phyloP scores from a whole-genome alignment of 2,797 vertebrate species.

The Perodicticus potto region DNA sequence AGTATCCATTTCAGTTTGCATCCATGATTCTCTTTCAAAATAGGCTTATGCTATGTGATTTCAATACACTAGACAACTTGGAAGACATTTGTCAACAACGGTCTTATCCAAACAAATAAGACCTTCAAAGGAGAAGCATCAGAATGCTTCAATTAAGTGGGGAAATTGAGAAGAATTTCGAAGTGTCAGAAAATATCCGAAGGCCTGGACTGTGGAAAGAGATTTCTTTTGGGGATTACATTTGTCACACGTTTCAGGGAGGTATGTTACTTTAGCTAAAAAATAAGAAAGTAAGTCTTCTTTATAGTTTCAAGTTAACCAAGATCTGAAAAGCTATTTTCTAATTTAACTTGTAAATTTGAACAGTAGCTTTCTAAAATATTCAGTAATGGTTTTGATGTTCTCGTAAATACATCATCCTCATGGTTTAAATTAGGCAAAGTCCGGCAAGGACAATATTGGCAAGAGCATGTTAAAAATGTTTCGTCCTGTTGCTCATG shows the following conservation, averaged over 20 bases:
- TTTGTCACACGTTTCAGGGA: slow-evolving; percentile 91
- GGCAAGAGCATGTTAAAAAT: not conserved
- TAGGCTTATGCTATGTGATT: slow-evolving; percentile 78
- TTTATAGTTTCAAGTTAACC: slow-evolving; percentile 82
- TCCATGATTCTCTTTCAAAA: slow-evolving; percentile 85
- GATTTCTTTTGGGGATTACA: slow-evolving; percentile 89
- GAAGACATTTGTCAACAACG: slow-evolving; percentile 52
- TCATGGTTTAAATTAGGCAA: slow-evolving; percentile 39
- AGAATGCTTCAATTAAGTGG: slow-evolving; percentile 65
- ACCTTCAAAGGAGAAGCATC: slow-evolving; percentile 65
- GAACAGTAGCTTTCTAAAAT: not conserved
- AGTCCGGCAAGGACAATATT: not conserved
- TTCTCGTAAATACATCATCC: not conserved
- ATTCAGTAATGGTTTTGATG: slow-evolving; percentile 16
- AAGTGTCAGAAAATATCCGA: slow-evolving; percentile 73
- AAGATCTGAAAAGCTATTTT: slow-evolving; percentile 62
- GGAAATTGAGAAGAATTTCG: slow-evolving; percentile 68
- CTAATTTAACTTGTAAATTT: slow-evolving; percentile 52
- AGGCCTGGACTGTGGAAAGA: slow-evolving; percentile 83
- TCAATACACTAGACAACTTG: slow-evolving; percentile 61
- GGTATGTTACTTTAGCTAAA: slow-evolving; percentile 87
- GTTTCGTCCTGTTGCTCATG: not conserved
- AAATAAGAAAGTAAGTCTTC: not conserved
- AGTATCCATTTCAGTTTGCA: slow-evolving; percentile 81
- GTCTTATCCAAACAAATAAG: slow-evolving; percentile 66